Conservation (phyloP, 2,797 vertebrate species). For the Lutjanus argentimaculatus region DNA sequence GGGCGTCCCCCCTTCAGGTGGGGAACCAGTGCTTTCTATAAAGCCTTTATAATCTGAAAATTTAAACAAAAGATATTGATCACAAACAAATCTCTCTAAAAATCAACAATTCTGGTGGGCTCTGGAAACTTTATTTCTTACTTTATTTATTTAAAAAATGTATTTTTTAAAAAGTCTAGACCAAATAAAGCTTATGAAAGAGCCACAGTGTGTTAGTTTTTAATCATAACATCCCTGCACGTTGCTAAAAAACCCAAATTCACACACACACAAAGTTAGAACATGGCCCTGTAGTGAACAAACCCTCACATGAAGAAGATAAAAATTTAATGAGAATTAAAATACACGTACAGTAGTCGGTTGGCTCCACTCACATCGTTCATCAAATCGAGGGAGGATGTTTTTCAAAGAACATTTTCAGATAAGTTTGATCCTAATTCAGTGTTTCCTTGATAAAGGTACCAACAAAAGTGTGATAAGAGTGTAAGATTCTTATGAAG, state of each 20-base stretch:
- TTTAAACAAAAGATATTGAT: too few relatives aligned
- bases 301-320: slow-evolving; percentile 11
- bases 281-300: not conserved
- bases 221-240: not conserved
- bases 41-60: too few relatives aligned
- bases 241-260: not conserved
- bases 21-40: too few relatives aligned
- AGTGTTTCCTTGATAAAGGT: not conserved
- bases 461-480: not conserved
- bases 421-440: not conserved
- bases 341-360: not conserved
- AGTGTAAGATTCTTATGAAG: not conserved
- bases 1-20: too few relatives aligned
- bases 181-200: not conserved
- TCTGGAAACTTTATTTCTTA: too few relatives aligned
- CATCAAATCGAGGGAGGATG: not conserved
- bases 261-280: not conserved
- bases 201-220: not conserved
- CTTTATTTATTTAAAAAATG: not conserved
- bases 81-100: too few relatives aligned
- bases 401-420: slow-evolving; percentile 7
- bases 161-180: not conserved
- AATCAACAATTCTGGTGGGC: too few relatives aligned
- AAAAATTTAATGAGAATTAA: slow-evolving; percentile 1
- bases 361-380: not conserved